These are phyloP conservation scores for Monodelphis domestica DNA, from an alignment of 2,797 vertebrate species.

Conservation along the genomic window DNA sequence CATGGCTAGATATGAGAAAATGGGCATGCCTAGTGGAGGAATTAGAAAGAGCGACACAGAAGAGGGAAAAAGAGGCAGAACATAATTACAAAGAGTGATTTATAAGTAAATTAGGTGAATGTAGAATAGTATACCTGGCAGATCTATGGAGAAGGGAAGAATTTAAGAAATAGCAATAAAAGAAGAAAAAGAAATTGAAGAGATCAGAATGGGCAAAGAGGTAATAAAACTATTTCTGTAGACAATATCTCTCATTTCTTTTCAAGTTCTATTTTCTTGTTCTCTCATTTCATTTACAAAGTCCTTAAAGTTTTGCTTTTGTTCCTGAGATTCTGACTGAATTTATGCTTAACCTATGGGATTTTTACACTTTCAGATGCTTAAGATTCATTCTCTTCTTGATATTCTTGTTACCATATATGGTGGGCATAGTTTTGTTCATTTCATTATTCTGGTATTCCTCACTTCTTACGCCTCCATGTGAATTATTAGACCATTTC, in stretches of 20 bases:
- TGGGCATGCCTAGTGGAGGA: too few species aligned
- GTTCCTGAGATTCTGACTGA: not conserved
- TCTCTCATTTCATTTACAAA: not conserved
- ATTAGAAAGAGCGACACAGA: too few species aligned
- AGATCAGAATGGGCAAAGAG: too few species aligned
- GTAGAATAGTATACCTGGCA: too few species aligned
- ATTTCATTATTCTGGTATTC: not conserved
- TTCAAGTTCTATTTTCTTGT: not conserved
- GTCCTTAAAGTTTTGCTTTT: not conserved
- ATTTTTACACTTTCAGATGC: not conserved
- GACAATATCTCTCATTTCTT: not conserved
- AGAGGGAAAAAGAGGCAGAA: too few species aligned
- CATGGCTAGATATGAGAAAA: too few species aligned
- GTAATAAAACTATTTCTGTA: too few species aligned
- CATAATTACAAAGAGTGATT: too few species aligned
- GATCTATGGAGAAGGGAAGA: too few species aligned
- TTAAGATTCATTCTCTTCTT: not conserved
- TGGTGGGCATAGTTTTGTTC: not conserved
- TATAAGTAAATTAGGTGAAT: too few species aligned
- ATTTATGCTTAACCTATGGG: not conserved
- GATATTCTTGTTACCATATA: not conserved
- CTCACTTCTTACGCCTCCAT: not conserved
- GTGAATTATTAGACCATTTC: not conserved
- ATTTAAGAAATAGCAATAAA: too few species aligned
- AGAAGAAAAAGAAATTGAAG: too few species aligned